Conservation (phyloP, 1,140 invertebrate species). For the Venturia canescens region DNA sequence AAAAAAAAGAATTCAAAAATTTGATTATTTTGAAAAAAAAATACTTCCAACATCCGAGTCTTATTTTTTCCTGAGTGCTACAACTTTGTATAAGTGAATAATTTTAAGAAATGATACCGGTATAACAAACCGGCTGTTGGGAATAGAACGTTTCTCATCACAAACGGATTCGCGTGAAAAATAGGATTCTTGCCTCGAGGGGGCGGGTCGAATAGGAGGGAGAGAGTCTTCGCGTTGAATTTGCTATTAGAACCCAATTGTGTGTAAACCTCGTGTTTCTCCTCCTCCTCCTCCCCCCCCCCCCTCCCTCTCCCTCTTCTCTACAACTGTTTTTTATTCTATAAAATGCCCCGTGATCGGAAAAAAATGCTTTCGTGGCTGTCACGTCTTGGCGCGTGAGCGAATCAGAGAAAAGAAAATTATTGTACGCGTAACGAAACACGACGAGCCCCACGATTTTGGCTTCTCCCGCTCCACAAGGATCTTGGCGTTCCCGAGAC, state of each 20-base stretch:
- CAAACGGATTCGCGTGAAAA: neutral
- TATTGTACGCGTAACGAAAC: no score
- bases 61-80: no score
- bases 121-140: conserved; percentile 23
- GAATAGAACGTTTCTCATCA: neutral
- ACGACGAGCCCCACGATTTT: no score
- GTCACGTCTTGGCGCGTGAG: no score
- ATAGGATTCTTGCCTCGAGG: neutral
- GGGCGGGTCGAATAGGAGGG: no score
- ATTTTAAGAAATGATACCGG: neutral
- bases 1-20: conserved; percentile 61
- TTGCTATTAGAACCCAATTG: neutral
- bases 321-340: neutral
- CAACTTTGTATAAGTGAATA: neutral
- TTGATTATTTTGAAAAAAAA: neutral
- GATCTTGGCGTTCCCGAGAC: no score
- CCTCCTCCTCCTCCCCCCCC: neutral
- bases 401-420: no score
- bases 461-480: no score
- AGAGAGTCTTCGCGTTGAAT: neutral
- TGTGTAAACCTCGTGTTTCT: conserved; percentile 1
- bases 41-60: neutral
- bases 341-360: no score
- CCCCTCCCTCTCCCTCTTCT: neutral
- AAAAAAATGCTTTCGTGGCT: no score